These are phyloP conservation scores for Drosophila ficusphila DNA, from an alignment of 1,140 invertebrate species.

Conservation along the genomic window DNA sequence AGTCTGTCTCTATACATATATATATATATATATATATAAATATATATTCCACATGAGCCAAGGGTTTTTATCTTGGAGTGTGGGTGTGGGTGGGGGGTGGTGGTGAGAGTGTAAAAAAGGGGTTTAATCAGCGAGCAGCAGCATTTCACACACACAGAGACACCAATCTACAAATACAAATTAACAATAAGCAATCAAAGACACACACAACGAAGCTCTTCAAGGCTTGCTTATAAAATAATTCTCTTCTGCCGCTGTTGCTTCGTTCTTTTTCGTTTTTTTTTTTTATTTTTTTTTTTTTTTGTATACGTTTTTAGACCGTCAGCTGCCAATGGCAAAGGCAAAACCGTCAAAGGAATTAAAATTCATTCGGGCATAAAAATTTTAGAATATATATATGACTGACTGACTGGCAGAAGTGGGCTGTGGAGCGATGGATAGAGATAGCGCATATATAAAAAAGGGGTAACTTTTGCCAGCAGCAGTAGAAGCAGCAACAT, in stretches of 20 bases:
- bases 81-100: no score
- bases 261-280: no score
- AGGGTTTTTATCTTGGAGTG: conserved; percentile 9
- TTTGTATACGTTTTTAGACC: conserved; percentile 68
- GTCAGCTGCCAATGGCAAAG: conserved; percentile 74
- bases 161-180: conserved; percentile 79
- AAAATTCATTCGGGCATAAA: conserved; percentile 82
- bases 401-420: conserved; percentile 9
- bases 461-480: conserved; percentile 74
- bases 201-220: conserved; percentile 50
- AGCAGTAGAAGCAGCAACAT: conserved; percentile 31
- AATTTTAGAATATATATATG: conserved; percentile 79
- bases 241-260: conserved; percentile 22
- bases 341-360: conserved; percentile 80
- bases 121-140: conserved; percentile 75
- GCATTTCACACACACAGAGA: conserved; percentile 43
- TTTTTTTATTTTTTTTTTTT: conserved; percentile 10
- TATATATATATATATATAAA: conserved; percentile 6
- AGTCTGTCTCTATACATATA: conserved; percentile 9
- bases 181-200: conserved; percentile 83
- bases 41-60: conserved; percentile 35
- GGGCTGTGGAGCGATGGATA: conserved; percentile 37
- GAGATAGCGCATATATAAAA: conserved; percentile 56
- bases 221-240: conserved; percentile 34
- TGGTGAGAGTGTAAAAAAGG: conserved; percentile 63